Evolutionary conservation across 2,797 vertebrate species (phyloP).

Genomic region (Sciurus vulgaris): DNA sequence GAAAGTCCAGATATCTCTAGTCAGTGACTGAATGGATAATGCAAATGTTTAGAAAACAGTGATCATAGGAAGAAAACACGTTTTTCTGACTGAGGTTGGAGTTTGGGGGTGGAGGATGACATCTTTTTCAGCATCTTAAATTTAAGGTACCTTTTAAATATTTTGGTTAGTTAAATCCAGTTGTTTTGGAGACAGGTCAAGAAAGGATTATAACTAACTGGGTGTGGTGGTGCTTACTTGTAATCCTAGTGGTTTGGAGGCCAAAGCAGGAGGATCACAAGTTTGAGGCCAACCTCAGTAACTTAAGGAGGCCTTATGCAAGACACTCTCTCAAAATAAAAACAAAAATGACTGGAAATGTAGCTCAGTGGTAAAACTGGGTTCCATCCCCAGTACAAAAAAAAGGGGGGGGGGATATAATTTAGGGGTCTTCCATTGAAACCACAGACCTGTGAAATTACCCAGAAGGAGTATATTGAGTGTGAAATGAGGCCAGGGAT

Average conservation of each 20-base stretch:
- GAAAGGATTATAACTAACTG: background rate
- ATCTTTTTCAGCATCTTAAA: conserved; percentile 41
- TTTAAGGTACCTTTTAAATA: conserved; percentile 43
- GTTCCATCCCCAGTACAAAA: too few relatives aligned
- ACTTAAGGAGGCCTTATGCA: too few relatives aligned
- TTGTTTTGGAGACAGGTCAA: conserved; percentile 27
- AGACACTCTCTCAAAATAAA: too few relatives aligned
- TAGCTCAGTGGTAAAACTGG: too few relatives aligned
- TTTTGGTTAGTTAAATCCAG: background rate
- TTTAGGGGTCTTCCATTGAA: conserved; percentile 17
- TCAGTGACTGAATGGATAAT: background rate
- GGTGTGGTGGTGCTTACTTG: too few relatives aligned
- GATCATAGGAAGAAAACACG: background rate
- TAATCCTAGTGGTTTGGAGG: too few relatives aligned
- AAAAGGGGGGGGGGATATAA: background rate
- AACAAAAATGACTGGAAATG: too few relatives aligned
- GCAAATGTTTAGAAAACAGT: background rate
- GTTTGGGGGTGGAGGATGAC: background rate
- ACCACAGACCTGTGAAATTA: background rate
- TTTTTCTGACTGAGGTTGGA: background rate
- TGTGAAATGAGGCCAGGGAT: conserved; percentile 1
- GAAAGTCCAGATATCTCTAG: background rate
- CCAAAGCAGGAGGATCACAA: too few relatives aligned
- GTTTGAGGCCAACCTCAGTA: too few relatives aligned
- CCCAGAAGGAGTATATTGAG: background rate